Percentiles rank a stretch among this genome's conserved stretches.
Conservation (phyloP, 2,888 invertebrate genomes). For the Aporophyla nigra region DNA sequence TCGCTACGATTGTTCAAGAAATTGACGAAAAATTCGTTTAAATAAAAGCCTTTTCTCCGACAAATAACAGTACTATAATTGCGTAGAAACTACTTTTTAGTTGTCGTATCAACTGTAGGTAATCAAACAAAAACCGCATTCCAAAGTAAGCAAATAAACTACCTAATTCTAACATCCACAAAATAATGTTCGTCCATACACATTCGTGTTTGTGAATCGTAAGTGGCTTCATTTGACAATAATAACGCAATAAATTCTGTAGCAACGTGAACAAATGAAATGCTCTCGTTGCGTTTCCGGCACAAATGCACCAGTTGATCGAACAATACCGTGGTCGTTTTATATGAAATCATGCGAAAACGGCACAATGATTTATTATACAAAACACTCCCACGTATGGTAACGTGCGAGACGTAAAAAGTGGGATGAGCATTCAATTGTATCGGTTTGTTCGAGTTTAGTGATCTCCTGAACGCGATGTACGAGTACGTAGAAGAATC, state of each 20-base stretch:
- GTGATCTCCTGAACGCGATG: constrained; percentile 65
- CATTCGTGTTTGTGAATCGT: constrained; percentile 23
- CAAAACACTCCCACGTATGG: constrained; percentile 76
- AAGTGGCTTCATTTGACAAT: constrained; percentile 51
- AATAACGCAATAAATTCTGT: constrained; percentile 57
- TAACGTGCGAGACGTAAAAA: constrained; percentile 73
- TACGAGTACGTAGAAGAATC: constrained; percentile 61
- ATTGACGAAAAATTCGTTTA: constrained; percentile 73
- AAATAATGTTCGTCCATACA: constrained; percentile 12
- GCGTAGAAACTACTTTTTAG: constrained; percentile 54
- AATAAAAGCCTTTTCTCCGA: constrained; percentile 66
- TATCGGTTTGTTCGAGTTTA: constrained; percentile 77
- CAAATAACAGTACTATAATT: constrained; percentile 63
- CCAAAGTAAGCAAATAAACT: constrained; percentile 41
- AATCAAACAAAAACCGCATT: constrained; percentile 50
- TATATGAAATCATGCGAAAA: constrained; percentile 84
- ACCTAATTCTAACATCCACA: constrained; percentile 10
- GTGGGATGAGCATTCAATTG: constrained; percentile 78
- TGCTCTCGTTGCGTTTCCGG: constrained; percentile 71
- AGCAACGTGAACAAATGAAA: constrained; percentile 58
- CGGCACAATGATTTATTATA: constrained; percentile 74
- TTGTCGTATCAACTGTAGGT: constrained; percentile 34
- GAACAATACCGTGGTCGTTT: constrained; percentile 76
- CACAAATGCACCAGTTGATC: constrained; percentile 70
- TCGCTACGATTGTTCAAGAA: constrained; percentile 72